A percentile compares a stretch with the other conserved stretches of the same genome.
Evolutionary conservation across 2,888 invertebrate species (phyloP).

Genomic region (Epicampocera succincta): DNA sequence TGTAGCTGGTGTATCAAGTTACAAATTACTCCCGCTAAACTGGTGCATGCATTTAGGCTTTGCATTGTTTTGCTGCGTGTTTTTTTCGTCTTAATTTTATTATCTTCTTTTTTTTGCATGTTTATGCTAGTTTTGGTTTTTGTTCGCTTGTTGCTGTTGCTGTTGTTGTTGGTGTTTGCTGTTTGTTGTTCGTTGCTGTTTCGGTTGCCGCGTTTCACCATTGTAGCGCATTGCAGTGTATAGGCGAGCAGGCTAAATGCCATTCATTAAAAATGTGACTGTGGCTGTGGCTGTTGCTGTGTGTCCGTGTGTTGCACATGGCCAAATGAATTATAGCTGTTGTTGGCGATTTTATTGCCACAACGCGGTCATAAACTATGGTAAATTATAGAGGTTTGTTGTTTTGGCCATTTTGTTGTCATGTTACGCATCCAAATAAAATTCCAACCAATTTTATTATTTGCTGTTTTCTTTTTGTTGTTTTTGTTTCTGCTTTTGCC

Average conservation of each 20-base stretch:
- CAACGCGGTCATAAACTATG: slow-evolving; percentile 81
- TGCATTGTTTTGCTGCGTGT: slow-evolving; percentile 30
- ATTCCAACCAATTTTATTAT: slow-evolving; percentile 66
- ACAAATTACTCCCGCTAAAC: slow-evolving; percentile 70
- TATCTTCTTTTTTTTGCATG: slow-evolving; percentile 46
- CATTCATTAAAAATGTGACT: slow-evolving; percentile 78
- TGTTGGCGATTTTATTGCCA: slow-evolving; percentile 81
- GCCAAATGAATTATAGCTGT: slow-evolving; percentile 80
- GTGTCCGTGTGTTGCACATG: slow-evolving; percentile 62
- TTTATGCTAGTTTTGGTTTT: slow-evolving; percentile 62
- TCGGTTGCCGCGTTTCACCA: slow-evolving; percentile 63
- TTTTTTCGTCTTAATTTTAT: slow-evolving; percentile 27
- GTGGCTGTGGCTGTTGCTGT: slow-evolving; percentile 75
- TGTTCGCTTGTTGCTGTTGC: slow-evolving; percentile 10
- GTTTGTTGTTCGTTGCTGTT: slow-evolving; percentile 17
- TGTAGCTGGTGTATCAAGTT: slow-evolving; percentile 66
- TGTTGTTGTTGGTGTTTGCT: slow-evolving; percentile 2
- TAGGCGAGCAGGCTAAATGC: slow-evolving; percentile 48
- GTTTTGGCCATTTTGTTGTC: slow-evolving; percentile 80
- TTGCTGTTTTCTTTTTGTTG: neutral
- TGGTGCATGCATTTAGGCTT: slow-evolving; percentile 58
- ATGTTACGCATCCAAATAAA: slow-evolving; percentile 77
- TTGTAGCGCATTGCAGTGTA: slow-evolving; percentile 62
- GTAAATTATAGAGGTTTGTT: slow-evolving; percentile 81
- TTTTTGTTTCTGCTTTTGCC: slow-evolving; percentile 3